Percentiles rank a stretch among this genome's conserved stretches.
These are phyloP conservation scores for Rhynchopsitta pachyrhyncha DNA, from an alignment of 2,113 vertebrate species.

Conservation along the genomic window DNA sequence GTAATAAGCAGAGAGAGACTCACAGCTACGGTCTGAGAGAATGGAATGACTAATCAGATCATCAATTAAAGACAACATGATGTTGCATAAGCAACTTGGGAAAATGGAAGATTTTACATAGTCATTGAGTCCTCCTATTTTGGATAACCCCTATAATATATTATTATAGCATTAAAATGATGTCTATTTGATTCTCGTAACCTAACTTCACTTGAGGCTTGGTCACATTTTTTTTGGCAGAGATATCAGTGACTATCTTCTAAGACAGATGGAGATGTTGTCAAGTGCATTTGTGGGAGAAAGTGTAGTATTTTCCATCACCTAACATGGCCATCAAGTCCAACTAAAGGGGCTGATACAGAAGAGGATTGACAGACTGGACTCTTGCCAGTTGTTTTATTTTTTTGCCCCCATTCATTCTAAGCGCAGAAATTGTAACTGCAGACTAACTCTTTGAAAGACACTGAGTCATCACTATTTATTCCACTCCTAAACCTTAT, in stretches of 20 bases:
- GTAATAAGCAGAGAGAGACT: background rate
- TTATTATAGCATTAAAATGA: background rate
- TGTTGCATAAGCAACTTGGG: background rate
- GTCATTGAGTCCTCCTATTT: background rate
- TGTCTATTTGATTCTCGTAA: background rate
- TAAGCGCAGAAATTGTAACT: background rate
- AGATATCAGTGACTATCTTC: background rate
- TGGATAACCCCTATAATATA: background rate
- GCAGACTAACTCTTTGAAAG: background rate
- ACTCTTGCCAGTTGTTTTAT: background rate
- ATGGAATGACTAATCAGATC: background rate
- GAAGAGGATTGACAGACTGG: background rate
- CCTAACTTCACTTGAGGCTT: background rate
- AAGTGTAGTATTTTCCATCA: background rate
- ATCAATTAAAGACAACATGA: background rate
- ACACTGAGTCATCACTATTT: constrained; percentile 28
- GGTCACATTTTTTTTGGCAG: background rate
- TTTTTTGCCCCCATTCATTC: constrained; percentile 25
- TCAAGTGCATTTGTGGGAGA: background rate
- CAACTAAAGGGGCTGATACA: background rate
- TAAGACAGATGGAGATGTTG: background rate
- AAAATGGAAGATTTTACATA: background rate
- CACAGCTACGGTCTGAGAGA: background rate
- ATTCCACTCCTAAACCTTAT: background rate
- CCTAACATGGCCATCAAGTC: background rate